Percentiles rank a stretch among this genome's conserved stretches.
Evolutionary conservation across 1,140 invertebrate species (phyloP).

Genomic region (Orussus abietinus): DNA sequence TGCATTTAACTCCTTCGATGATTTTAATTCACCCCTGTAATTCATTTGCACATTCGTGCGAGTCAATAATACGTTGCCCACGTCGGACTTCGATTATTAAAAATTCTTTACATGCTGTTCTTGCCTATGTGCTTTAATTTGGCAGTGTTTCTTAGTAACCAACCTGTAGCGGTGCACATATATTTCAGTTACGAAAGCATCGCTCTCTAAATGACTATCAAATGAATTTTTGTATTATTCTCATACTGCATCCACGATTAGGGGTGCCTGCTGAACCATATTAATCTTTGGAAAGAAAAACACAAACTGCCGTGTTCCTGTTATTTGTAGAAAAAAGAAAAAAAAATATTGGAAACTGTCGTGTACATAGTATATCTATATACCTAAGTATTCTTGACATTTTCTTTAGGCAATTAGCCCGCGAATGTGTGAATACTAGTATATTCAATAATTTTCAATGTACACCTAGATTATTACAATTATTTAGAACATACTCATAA

Average conservation of each 20-base stretch:
- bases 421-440: neutral
- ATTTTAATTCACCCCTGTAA: neutral
- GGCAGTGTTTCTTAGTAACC: neutral
- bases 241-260: neutral
- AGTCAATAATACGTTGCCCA: neutral
- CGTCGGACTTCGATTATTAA: no score
- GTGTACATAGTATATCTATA: conserved; percentile 10
- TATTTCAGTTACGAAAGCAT: neutral
- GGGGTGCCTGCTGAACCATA: neutral
- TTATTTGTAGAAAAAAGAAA: neutral
- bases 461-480: conserved; percentile 11
- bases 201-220: neutral
- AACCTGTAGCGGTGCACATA: neutral
- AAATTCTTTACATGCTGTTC: no score
- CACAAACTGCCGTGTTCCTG: neutral
- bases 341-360: neutral
- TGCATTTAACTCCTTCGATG: neutral
- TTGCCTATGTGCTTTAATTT: neutral
- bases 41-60: neutral
- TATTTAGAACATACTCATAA: no score
- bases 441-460: neutral
- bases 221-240: neutral
- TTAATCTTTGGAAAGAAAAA: neutral
- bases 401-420: neutral
- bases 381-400: neutral